Base-by-base conservation (phyloP, 1,140 invertebrate genomes). In the Trichonephila clavata region DNA sequence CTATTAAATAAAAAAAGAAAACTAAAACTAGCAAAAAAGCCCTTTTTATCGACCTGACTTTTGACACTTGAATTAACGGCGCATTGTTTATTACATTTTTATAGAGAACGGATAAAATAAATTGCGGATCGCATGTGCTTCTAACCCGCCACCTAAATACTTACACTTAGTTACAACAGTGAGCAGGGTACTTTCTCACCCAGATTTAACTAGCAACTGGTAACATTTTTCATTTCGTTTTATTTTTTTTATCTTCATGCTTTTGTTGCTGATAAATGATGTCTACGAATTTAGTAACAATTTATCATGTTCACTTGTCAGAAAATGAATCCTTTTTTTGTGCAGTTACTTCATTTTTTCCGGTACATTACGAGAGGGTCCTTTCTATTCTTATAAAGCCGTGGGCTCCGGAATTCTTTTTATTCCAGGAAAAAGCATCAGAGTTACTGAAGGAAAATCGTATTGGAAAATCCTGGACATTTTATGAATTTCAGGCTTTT, bases 1-100 rank as follows among this genome's bases (percentile, higher is more conserved):
- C 7, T 68, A 20, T 24, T 61, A 61, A 61, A 61, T 14, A 21
- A 61, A 61, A 60, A 60, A 61, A 21, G 7, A 18, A 61, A 61
- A 61, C 60, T 18, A 61, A 61, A 61, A n/a, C 65, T n/a, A 24
- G 10, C 20, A 24, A 24, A 86, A 50, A 8, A n/a, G n/a, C n/a
- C 16, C n/a, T 1, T 59, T 84, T 86, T 59, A 86, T 86, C 83
- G 83, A 57, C 21, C 83, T 86, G 50, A 24, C 50, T 84, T 84
- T 84, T 84, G 83, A 86, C 83, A 86, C 83, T 86, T 86, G 83
- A 86, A 86, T 86, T 59, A 86, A 86, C 83, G 83, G 83, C 6
- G 83, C 83, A 86, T 86, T 86, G 83, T 86, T 86, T 86, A 86
- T 86, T 86, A n/a, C 83, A 86, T 59, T 86, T 86, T 60, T 86